phyloP scores from a whole-genome alignment of 2,797 vertebrate genomes.

The Urosaurus nigricauda region DNA sequence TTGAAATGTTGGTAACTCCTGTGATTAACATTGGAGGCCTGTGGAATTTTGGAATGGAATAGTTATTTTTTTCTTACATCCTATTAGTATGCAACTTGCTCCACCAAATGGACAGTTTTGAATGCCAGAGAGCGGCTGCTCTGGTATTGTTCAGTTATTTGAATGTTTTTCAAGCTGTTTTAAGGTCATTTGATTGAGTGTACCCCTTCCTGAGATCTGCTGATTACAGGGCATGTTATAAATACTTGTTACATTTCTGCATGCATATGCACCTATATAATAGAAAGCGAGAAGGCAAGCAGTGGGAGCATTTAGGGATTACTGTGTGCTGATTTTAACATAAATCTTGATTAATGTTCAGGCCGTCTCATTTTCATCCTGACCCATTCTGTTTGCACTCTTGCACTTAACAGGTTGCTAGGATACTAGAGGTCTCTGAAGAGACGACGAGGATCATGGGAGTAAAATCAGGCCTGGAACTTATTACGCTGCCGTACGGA shows the following conservation, averaged over 20 bases:
- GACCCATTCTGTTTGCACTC: slow-evolving; percentile 35
- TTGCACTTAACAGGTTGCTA: slow-evolving; percentile 85
- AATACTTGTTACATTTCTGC: no score
- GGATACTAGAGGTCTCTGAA: slow-evolving; percentile 91
- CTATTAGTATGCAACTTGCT: not conserved
- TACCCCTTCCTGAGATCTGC: not conserved
- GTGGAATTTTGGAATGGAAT: not conserved
- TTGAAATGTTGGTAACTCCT: not conserved
- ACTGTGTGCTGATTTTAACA: not conserved
- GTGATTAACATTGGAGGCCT: not conserved
- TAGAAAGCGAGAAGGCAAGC: not conserved
- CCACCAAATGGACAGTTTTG: no score
- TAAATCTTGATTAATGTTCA: not conserved
- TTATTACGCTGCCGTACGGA: slow-evolving; percentile 93
- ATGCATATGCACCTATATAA: no score
- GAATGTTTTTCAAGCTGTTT: no score
- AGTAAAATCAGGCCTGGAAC: slow-evolving; percentile 91
- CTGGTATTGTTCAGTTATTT: no score
- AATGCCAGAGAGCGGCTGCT: not conserved
- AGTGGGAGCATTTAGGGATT: not conserved
- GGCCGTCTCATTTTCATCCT: not conserved
- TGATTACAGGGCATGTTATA: not conserved
- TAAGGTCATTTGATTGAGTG: not conserved
- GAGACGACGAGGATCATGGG: slow-evolving; percentile 91
- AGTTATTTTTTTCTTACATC: not conserved